phyloP scores from a whole-genome alignment of 2,113 vertebrate species.

The Sorex araneus region DNA sequence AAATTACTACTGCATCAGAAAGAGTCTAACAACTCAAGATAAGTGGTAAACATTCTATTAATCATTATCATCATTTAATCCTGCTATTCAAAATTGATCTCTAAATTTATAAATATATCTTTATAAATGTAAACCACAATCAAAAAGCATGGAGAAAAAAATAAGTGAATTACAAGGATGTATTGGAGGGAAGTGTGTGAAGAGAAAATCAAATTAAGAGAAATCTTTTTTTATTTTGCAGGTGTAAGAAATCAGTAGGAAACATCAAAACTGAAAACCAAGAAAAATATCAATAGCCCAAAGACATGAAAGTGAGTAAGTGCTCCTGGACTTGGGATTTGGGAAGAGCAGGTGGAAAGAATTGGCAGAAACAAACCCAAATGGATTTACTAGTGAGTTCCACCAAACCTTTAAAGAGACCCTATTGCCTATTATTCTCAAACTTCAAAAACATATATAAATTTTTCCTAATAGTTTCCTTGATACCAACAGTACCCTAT shows the following conservation, averaged over 20 bases:
- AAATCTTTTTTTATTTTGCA: neutral
- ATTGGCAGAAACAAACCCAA: neutral
- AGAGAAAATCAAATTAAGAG: neutral
- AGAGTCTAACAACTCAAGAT: conserved; percentile 5
- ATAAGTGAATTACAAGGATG: neutral
- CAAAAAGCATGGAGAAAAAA: conserved; percentile 20
- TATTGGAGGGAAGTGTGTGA: neutral
- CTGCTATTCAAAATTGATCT: neutral
- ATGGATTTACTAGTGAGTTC: neutral
- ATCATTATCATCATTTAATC: neutral
- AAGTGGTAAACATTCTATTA: neutral
- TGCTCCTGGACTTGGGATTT: neutral
- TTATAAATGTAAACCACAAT: neutral
- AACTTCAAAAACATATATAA: too few relatives aligned
- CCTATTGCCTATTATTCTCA: too few relatives aligned
- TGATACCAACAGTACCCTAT: too few relatives aligned
- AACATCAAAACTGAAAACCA: conserved; percentile 12
- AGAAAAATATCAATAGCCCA: neutral
- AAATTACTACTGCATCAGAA: neutral
- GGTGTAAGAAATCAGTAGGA: neutral
- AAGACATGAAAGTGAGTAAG: neutral
- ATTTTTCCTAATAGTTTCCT: too few relatives aligned
- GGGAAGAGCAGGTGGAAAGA: neutral
- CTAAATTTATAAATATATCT: conserved; percentile 13
- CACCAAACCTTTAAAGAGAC: too few relatives aligned